Percentiles rank a stretch among this genome's conserved stretches.
Evolutionary conservation across 2,113 vertebrate species (phyloP).

Genomic region (Nansenia antarctica): DNA sequence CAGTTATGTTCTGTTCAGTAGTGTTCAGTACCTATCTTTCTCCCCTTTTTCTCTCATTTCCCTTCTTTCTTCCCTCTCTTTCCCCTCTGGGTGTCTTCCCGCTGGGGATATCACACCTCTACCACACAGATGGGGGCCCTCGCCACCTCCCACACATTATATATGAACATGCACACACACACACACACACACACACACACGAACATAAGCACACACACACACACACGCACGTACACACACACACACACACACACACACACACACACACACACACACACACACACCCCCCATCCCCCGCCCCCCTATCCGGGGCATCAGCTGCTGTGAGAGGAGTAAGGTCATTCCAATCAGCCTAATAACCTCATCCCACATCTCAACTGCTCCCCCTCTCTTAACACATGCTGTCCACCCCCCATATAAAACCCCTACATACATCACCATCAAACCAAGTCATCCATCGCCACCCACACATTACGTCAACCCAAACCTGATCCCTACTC

Average conservation of each 20-base stretch:
- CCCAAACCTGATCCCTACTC: neutral
- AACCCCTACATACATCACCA: neutral
- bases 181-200: conserved; percentile 33
- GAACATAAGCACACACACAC: conserved; percentile 13
- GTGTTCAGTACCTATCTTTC: neutral
- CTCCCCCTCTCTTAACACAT: conserved; percentile 47
- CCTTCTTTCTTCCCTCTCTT: neutral
- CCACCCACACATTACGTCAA: neutral
- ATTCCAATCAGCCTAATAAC: conserved; percentile 70
- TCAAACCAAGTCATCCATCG: neutral
- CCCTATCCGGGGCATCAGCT: conserved; percentile 57
- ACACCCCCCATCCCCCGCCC: neutral
- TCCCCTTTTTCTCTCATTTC: neutral
- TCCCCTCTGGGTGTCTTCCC: conserved; percentile 35
- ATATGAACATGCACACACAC: conserved; percentile 30
- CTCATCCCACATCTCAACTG: conserved; percentile 62
- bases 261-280: conserved; percentile 12
- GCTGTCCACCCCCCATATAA: conserved; percentile 45
- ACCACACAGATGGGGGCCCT: conserved; percentile 55
- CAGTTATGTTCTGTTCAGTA: too few relatives aligned
- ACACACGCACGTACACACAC: conserved; percentile 23
- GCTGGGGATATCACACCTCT: conserved; percentile 58
- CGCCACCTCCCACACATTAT: neutral
- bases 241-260: conserved; percentile 41
- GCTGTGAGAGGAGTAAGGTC: conserved; percentile 50